Percentiles rank a stretch among this genome's conserved stretches.
Evolutionary conservation across 2,797 vertebrate genomes (phyloP).

Genomic region (Anguilla marmorata): DNA sequence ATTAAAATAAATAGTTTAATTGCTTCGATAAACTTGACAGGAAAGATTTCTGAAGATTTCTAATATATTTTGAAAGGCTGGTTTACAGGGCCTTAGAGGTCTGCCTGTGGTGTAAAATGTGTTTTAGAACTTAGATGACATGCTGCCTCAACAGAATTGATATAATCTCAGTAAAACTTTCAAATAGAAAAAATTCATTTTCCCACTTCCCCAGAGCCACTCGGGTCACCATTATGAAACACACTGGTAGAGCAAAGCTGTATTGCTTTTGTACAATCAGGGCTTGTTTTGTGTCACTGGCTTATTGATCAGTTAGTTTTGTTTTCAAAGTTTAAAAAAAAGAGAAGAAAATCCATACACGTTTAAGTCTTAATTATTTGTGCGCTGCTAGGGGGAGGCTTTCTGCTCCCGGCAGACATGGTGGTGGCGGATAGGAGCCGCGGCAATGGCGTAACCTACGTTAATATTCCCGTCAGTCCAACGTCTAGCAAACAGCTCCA

Average conservation of each 20-base stretch:
- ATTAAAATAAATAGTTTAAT: neutral
- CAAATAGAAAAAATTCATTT: neutral
- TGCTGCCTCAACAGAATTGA: neutral
- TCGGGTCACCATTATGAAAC: neutral
- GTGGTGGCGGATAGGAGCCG: conserved; percentile 63
- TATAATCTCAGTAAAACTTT: neutral
- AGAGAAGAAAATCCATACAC: neutral
- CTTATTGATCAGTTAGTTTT: neutral
- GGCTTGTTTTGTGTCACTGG: neutral
- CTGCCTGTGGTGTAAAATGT: neutral
- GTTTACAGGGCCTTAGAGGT: neutral
- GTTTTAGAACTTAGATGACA: neutral
- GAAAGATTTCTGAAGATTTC: neutral
- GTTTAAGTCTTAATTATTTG: conserved; percentile 15
- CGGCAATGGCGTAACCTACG: conserved; percentile 74
- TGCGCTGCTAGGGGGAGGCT: conserved; percentile 64
- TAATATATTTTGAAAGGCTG: neutral
- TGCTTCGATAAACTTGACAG: neutral
- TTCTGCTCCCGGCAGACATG: conserved; percentile 69
- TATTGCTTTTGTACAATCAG: neutral
- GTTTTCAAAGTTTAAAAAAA: neutral
- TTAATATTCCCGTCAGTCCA: conserved; percentile 88
- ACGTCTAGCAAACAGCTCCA: conserved; percentile 83
- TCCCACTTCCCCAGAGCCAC: neutral
- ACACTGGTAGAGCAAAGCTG: neutral